phyloP scores from a whole-genome alignment of 2,888 invertebrate genomes.

The Congeria kusceri region DNA sequence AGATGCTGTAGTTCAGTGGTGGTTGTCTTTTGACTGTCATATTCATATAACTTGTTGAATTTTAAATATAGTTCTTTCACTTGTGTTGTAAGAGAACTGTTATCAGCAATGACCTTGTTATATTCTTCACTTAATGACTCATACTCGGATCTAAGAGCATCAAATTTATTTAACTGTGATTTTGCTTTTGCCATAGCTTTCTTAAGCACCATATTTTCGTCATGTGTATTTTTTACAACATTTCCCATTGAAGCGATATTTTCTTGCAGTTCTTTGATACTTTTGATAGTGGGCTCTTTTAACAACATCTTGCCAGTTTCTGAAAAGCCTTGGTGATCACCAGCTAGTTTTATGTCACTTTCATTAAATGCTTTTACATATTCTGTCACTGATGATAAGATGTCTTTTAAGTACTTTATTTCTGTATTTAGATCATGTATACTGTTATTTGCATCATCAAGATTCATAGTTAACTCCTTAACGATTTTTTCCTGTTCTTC shows the following conservation, averaged over 20 bases:
- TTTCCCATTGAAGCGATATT: slow-evolving; percentile 20
- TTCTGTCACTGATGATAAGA: too few species aligned
- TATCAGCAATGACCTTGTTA: slow-evolving; percentile 78
- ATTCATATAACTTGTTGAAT: slow-evolving; percentile 63
- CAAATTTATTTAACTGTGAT: slow-evolving; percentile 61
- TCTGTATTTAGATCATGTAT: too few species aligned
- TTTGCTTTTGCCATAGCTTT: slow-evolving; percentile 55
- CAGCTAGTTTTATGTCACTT: too few species aligned
- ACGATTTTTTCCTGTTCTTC: too few species aligned
- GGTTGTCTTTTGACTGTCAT: slow-evolving; percentile 57
- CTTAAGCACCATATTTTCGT: slow-evolving; percentile 51
- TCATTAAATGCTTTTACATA: too few species aligned
- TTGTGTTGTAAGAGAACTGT: slow-evolving; percentile 78
- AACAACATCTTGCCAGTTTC: background rate
- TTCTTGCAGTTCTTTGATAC: slow-evolving; percentile 39
- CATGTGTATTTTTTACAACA: slow-evolving; percentile 9
- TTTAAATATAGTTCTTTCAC: slow-evolving; percentile 80
- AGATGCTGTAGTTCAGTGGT: slow-evolving; percentile 74
- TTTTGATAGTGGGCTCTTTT: slow-evolving; percentile 20
- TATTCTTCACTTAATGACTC: slow-evolving; percentile 77
- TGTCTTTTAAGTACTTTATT: too few species aligned
- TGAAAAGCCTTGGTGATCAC: too few species aligned
- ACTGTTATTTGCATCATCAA: too few species aligned
- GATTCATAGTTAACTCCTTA: too few species aligned
- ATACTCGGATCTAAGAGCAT: slow-evolving; percentile 74